A percentile compares a stretch with the other conserved stretches of the same genome.
phyloP scores from a whole-genome alignment of 1,140 invertebrate species.

The Harlomillsia oculata region DNA sequence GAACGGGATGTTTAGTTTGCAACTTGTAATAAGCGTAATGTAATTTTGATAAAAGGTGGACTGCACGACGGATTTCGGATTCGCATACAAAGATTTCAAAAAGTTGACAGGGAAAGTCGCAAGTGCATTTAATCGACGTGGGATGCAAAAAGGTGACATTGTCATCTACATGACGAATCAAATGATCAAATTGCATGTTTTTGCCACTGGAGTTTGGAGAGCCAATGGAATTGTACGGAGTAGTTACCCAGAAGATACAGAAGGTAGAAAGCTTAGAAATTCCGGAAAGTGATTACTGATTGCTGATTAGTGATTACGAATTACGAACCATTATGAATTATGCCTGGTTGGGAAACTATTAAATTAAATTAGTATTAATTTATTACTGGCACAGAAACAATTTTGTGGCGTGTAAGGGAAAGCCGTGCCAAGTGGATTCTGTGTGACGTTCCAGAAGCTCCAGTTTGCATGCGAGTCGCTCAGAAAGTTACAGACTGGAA shows the following conservation, averaged over 20 bases:
- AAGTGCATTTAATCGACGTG: slow-evolving; percentile 10
- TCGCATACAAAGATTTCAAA: not conserved
- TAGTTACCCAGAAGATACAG: slow-evolving; percentile 23
- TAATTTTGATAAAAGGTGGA: too few relatives aligned
- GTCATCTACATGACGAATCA: slow-evolving; percentile 26
- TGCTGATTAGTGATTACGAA: not conserved
- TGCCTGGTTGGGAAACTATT: too few relatives aligned
- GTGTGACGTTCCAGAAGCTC: slow-evolving; percentile 3
- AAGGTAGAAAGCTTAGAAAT: slow-evolving; percentile 13
- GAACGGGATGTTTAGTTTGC: too few relatives aligned
- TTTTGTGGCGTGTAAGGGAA: not conserved
- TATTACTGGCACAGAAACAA: not conserved
- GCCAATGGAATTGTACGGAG: slow-evolving; percentile 24
- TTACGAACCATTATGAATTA: too few relatives aligned
- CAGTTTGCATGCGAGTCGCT: not conserved
- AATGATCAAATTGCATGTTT: slow-evolving; percentile 13
- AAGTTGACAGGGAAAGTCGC: slow-evolving; percentile 9
- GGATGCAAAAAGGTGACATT: slow-evolving; percentile 21
- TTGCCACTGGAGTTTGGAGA: slow-evolving; percentile 31
- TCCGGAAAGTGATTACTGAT: not conserved
- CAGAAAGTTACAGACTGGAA: slow-evolving; percentile 13
- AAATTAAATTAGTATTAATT: too few relatives aligned
- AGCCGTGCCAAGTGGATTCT: slow-evolving; percentile 12
- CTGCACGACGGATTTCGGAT: too few relatives aligned
- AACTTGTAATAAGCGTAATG: too few relatives aligned